Base-by-base conservation (phyloP, 2,888 invertebrate genomes). In the Thera obeliscata region DNA sequence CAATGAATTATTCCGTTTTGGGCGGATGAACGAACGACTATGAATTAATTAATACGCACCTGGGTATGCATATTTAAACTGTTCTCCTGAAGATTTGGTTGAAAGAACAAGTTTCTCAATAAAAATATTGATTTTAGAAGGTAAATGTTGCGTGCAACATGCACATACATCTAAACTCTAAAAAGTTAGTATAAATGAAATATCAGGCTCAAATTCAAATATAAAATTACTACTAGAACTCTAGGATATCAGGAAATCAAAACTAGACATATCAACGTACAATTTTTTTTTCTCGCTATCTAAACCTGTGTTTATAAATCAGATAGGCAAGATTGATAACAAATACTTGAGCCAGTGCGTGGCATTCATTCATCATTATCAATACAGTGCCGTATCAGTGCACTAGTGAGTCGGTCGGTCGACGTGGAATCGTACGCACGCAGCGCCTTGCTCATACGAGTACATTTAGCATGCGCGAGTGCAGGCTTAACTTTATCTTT, bases 361-460 rank as follows among this genome's bases (percentile, higher is more conserved):
- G 64, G 35, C 61, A 61, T 43, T 54, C 55, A 58, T 64, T 41
- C 11, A 55, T 36, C 43, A 50, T 62, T 64, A 64, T 67, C 46
- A 43, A 49, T 59, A 48, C 55, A n/a, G 54, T 56, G 35, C 54
- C 22, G 63, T 69, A 74, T 69, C 70, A 63, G 33, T 33, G 67
- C 70, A 61, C 41, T 61, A 72, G 65, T 60, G 36, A 54, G 61
- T 59, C 66, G 62, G 62, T 66, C 48, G 43, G 9, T 9, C 43
- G 56, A 46, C 52, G 8, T 57, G 43, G 66, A 66, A 70, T 72
- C 74, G 70, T 67, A 59, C 59, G 70, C 56, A 50, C 59, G 60
- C 64, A 55, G 70, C 64, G 74, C 41, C 58, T 52, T 33, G 52
- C 52, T 33, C 9, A 22, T 22, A 22, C 22, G 22, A 22, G 33